These are phyloP conservation scores for Phrynosoma blainvillii DNA, from an alignment of 2,113 vertebrate species.

Conservation along the genomic window DNA sequence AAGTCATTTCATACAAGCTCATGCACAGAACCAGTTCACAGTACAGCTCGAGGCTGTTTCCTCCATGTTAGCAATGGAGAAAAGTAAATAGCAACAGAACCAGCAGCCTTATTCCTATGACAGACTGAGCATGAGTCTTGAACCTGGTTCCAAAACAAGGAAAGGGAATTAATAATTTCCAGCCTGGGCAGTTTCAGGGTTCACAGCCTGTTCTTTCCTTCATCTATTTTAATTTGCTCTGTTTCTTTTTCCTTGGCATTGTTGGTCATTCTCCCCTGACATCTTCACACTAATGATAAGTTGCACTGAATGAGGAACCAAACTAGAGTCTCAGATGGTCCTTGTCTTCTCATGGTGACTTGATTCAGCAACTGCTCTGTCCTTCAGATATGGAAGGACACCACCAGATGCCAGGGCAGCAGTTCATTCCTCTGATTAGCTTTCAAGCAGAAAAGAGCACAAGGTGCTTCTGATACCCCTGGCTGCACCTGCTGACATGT, in stretches of 20 bases:
- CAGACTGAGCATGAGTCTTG: accelerated
- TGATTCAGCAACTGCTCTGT: background rate
- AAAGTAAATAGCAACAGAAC: background rate
- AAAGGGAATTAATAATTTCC: background rate
- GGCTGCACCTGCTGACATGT: background rate
- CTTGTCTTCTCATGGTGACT: background rate
- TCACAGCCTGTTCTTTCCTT: background rate
- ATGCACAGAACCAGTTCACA: background rate
- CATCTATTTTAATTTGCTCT: background rate
- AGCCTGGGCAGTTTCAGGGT: background rate
- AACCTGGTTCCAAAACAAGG: background rate
- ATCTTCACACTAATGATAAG: background rate
- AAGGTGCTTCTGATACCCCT: background rate
- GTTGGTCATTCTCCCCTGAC: background rate
- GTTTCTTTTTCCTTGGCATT: background rate
- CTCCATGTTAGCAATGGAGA: background rate
- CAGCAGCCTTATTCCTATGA: background rate
- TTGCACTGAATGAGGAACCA: background rate
- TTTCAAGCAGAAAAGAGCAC: background rate
- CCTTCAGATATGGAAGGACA: background rate
- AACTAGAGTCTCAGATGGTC: background rate
- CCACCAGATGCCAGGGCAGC: background rate
- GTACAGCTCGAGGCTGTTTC: accelerated
- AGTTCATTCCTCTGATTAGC: background rate
- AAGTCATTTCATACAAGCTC: background rate